Evolutionary conservation across 2,888 invertebrate genomes (phyloP).

Genomic region (Trichopoda pennipes): DNA sequence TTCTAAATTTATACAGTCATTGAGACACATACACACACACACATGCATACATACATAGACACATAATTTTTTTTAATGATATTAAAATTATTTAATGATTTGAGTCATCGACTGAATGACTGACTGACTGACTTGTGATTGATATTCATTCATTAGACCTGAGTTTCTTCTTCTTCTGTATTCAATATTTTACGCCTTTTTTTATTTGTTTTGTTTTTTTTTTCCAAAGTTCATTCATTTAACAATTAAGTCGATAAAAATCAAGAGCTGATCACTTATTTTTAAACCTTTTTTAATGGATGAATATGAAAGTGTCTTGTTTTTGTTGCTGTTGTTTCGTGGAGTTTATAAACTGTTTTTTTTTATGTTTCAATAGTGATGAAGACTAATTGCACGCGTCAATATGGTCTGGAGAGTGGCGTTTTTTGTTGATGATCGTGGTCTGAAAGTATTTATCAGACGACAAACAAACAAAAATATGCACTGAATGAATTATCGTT

Average conservation of each 20-base stretch:
- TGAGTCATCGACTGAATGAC: constrained; percentile 43
- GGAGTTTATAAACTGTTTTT: constrained; percentile 8
- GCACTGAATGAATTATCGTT: not conserved
- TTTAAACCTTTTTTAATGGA: constrained; percentile 53
- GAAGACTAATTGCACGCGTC: constrained; percentile 71
- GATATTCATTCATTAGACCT: constrained; percentile 48
- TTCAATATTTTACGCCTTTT: constrained; percentile 48
- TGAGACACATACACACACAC: constrained; percentile 9
- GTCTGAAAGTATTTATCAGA: constrained; percentile 16
- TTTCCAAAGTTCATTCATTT: constrained; percentile 51
- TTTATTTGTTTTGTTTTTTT: constrained; percentile 1
- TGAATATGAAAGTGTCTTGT: constrained; percentile 61
- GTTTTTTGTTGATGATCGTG: constrained; percentile 17
- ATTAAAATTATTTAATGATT: constrained; percentile 21
- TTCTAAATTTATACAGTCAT: constrained; percentile 18
- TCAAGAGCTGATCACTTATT: constrained; percentile 53
- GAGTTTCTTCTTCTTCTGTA: constrained; percentile 17
- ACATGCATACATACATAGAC: too few relatives aligned
- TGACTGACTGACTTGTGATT: constrained; percentile 54
- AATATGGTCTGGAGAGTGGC: constrained; percentile 46
- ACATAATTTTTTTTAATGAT: not conserved
- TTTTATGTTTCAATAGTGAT: constrained; percentile 54
- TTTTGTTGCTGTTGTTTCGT: constrained; percentile 21
- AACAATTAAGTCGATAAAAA: constrained; percentile 66
- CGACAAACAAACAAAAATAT: constrained; percentile 42